These are phyloP conservation scores for Dipodomys spectabilis DNA, from an alignment of 2,113 vertebrate species.

Conservation along the genomic window DNA sequence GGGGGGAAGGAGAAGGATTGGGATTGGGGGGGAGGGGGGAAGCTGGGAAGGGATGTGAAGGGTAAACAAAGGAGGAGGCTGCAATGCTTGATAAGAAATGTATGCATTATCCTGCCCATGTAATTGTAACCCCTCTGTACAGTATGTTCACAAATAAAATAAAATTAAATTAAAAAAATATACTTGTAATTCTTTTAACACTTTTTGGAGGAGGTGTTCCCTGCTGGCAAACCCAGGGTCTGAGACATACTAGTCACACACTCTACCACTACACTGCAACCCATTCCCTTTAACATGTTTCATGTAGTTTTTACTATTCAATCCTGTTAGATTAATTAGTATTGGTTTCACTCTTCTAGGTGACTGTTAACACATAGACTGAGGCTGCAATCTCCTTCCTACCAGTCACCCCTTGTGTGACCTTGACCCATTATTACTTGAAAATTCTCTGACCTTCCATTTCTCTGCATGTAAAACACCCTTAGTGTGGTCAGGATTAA, in stretches of 20 bases:
- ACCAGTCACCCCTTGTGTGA: background rate
- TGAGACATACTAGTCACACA: background rate
- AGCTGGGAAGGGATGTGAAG: too few relatives aligned
- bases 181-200: background rate
- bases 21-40: too few relatives aligned
- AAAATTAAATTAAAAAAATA: too few relatives aligned
- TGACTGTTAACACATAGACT: background rate
- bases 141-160: too few relatives aligned
- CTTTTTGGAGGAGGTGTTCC: too few relatives aligned
- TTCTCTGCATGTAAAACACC: conserved; percentile 26
- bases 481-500: background rate
- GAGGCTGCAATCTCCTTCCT: background rate
- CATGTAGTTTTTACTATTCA: background rate
- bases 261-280: background rate
- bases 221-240: background rate
- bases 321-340: background rate
- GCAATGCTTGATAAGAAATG: too few relatives aligned
- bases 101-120: too few relatives aligned
- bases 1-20: too few relatives aligned
- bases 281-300: background rate
- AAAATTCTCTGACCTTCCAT: background rate
- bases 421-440: background rate
- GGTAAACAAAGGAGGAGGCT: too few relatives aligned
- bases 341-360: background rate
- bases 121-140: too few relatives aligned